Evolutionary conservation across 2,113 vertebrate species (phyloP).

Genomic region (Orycteropus afer): DNA sequence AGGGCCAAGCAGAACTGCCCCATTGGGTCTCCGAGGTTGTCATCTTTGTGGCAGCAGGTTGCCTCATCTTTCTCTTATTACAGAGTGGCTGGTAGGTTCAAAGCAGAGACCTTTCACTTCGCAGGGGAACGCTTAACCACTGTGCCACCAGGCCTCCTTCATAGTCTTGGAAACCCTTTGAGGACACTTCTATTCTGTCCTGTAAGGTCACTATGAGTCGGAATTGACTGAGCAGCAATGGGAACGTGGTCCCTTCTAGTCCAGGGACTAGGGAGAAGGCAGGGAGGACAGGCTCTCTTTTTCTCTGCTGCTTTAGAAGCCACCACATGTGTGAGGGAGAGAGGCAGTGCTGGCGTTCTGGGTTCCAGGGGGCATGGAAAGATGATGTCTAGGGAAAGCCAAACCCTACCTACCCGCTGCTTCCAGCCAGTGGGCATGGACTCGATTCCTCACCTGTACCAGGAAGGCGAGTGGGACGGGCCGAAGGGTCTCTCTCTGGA

Average conservation of each 20-base stretch:
- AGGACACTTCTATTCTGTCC: no score
- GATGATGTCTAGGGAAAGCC: background rate
- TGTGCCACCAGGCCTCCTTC: no score
- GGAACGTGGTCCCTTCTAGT: background rate
- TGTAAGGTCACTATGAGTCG: no score
- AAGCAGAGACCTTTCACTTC: no score
- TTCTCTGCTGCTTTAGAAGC: background rate
- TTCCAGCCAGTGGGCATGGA: background rate
- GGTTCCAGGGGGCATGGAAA: background rate
- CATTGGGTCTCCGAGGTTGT: no score
- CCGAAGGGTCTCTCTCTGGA: background rate
- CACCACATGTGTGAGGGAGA: background rate
- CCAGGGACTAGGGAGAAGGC: background rate
- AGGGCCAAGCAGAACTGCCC: no score
- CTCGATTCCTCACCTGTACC: background rate
- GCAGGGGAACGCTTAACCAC: no score
- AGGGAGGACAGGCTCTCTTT: background rate
- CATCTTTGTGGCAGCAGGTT: no score
- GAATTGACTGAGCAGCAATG: no score
- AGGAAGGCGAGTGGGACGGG: background rate
- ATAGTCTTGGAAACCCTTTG: no score
- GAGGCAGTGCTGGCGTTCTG: background rate
- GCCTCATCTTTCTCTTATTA: no score
- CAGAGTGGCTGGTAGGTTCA: no score
- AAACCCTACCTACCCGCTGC: background rate